Conservation (phyloP, 2,888 invertebrate species). For the Agrilus cyanescens region DNA sequence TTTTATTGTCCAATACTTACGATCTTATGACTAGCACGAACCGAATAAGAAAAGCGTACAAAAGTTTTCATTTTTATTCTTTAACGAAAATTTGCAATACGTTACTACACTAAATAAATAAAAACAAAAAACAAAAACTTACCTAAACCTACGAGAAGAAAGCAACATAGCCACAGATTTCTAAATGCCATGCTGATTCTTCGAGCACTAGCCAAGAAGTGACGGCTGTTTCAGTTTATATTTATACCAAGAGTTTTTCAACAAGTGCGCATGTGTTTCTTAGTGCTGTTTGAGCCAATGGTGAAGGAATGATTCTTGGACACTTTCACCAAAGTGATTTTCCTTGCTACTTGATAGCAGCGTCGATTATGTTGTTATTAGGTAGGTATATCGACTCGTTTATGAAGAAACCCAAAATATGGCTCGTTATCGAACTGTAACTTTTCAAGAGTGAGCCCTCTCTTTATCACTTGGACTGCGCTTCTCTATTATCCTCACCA, state of each 20-base stretch:
- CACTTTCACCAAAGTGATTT: slow-evolving; percentile 28
- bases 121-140: slow-evolving; percentile 24
- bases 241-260: slow-evolving; percentile 33
- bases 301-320: slow-evolving; percentile 15
- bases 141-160: slow-evolving; percentile 33
- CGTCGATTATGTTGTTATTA: neutral
- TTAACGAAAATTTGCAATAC: too few species aligned
- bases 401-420: slow-evolving; percentile 1
- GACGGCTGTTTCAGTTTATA: slow-evolving; percentile 33
- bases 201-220: slow-evolving; percentile 37
- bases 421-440: neutral
- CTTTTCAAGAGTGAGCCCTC: too few species aligned
- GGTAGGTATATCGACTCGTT: neutral
- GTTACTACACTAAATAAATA: too few species aligned
- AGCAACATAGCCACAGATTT: slow-evolving; percentile 37
- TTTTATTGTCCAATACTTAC: too few species aligned
- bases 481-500: too few species aligned
- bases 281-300: slow-evolving; percentile 19
- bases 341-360: neutral
- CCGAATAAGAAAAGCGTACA: too few species aligned
- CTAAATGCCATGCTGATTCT: slow-evolving; percentile 34
- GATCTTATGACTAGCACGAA: too few species aligned
- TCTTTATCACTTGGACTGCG: too few species aligned
- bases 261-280: slow-evolving; percentile 29
- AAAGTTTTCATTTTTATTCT: too few species aligned